Base-by-base conservation (phyloP, 2,113 vertebrate species). In the Hydrolagus affinis region DNA sequence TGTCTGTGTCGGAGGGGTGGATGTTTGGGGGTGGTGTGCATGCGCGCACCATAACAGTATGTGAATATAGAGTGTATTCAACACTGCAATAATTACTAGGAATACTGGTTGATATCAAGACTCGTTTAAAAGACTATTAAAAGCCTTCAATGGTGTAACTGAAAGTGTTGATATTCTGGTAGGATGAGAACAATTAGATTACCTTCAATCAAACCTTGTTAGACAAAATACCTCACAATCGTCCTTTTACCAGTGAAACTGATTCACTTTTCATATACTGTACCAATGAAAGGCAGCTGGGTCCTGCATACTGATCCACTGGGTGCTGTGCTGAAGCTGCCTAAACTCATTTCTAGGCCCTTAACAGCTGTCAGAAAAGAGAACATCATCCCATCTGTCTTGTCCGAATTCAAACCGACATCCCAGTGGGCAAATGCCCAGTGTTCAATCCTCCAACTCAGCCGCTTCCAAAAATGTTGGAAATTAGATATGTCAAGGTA, bases 311-410 rank as follows among this genome's bases (percentile, higher is more conserved):
- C 62, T 64, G 28, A 28, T 83, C 78, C 78, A 32, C 32, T 66
- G 60, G 78, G 78, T 66, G 66, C 78, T 66, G 78, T 83, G 66
- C 28, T 83, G 32, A 83, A 83, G 66, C 78, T 83, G 78, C 62
- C 78, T 62, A 17, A 66, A 66, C 23, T 30, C 78, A 83, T 68
- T 68, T 28, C 66, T 83, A 2, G 62, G 62, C 64, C 32, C 78
- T 62, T 32, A 83, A 66, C 78, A 83, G 78, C 60, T 83, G 78
- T 83, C 78, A 83, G 25, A 83, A 44, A 44, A 6, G 44, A 44
- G 44, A 44, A 6, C 44, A 44, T 44, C 78, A 30, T 83, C 64
- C 76, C 57, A 62, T 80, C 76, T 80, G 76, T 60, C 60, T 9
- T 60, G 76, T 57, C 76, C 62, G 76, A 15, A 80, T 64, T 80